Percentiles rank a stretch among this genome's conserved stretches.
Evolutionary conservation across 30 jellyfish, hydroid and myxozoan genomes (phyloP).

Genomic region (Pseudorhiza aurosa): DNA sequence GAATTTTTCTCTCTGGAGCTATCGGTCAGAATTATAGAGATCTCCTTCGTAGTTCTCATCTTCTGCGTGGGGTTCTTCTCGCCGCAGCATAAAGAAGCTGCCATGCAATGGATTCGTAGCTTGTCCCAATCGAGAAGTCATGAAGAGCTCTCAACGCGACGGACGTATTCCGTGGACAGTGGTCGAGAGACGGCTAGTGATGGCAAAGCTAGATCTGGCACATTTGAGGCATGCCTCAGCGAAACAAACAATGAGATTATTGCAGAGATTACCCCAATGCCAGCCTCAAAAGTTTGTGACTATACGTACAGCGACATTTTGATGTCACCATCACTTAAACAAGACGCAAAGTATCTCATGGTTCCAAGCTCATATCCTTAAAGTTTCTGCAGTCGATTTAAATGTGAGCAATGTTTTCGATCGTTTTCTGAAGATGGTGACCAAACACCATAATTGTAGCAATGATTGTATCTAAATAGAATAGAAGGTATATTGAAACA

Average conservation of each 20-base stretch:
- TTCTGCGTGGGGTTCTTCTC: constrained; percentile 66
- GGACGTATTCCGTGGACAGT: constrained; percentile 58
- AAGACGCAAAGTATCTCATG: constrained; percentile 50
- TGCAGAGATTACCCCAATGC: not conserved
- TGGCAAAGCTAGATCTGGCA: constrained; percentile 23
- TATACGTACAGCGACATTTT: not conserved
- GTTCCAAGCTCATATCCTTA: constrained; percentile 54
- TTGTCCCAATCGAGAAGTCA: constrained; percentile 45
- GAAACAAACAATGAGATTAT: not conserved
- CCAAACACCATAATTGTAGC: too few species aligned
- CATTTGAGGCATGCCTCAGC: constrained; percentile 7
- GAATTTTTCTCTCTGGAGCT: constrained; percentile 27
- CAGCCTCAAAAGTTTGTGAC: not conserved
- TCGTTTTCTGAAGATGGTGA: too few species aligned
- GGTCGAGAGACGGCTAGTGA: constrained; percentile 53
- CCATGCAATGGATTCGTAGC: constrained; percentile 64
- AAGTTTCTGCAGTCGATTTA: too few species aligned
- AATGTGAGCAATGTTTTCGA: too few species aligned
- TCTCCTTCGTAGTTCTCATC: not conserved
- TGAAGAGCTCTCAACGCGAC: constrained; percentile 39
- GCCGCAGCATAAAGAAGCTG: constrained; percentile 70
- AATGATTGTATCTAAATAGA: too few species aligned
- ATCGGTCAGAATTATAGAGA: constrained; percentile 17
- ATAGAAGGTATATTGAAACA: too few species aligned
- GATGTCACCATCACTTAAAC: constrained; percentile 8